A percentile compares a stretch with the other conserved stretches of the same genome.
phyloP scores from a whole-genome alignment of 2,113 vertebrate genomes.

The Donacobius atricapilla region DNA sequence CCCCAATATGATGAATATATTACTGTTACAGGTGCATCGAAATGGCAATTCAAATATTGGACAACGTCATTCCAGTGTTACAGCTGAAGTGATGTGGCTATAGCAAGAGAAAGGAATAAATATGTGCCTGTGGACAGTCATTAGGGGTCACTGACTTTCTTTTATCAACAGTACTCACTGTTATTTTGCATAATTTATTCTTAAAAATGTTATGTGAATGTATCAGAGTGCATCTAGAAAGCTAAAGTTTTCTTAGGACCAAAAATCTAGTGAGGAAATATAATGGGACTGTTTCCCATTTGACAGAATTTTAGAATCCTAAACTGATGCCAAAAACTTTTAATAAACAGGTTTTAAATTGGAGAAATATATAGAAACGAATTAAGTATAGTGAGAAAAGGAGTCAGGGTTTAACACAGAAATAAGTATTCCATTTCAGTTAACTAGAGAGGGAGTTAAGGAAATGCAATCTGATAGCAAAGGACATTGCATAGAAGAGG shows the following conservation, averaged over 20 bases:
- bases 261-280: not conserved
- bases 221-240: not conserved
- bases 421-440: not conserved
- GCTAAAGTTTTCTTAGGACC: not conserved
- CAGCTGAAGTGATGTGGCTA: fast-evolving
- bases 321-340: not conserved
- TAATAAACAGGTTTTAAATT: not conserved
- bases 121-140: not conserved
- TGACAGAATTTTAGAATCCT: not conserved
- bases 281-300: not conserved
- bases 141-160: not conserved
- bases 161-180: not conserved
- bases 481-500: not conserved
- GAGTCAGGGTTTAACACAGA: not conserved
- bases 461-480: not conserved
- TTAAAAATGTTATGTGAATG: not conserved
- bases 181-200: not conserved
- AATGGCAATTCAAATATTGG: not conserved
- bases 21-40: not conserved
- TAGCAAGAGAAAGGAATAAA: not conserved
- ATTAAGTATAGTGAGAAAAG: not conserved
- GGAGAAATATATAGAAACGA: not conserved
- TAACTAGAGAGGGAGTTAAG: not conserved
- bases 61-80: not conserved
- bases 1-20: not conserved